These are phyloP conservation scores for Phoebastria nigripes DNA, from an alignment of 2,797 vertebrate species.

Conservation along the genomic window DNA sequence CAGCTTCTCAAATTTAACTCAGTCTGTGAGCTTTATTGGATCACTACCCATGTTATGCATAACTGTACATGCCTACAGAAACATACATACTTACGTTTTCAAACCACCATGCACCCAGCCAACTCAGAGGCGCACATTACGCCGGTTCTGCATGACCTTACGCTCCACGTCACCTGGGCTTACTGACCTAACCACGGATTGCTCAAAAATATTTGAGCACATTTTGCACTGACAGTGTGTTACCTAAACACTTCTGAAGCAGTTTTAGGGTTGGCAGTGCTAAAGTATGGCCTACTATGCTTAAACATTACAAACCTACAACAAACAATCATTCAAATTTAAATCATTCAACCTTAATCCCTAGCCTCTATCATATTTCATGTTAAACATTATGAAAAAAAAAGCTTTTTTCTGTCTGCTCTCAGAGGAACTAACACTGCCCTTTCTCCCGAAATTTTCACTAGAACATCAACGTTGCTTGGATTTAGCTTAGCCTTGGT, in stretches of 20 bases:
- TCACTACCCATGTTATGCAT: too few relatives aligned
- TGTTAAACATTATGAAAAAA: neutral
- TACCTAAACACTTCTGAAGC: neutral
- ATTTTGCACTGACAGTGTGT: neutral
- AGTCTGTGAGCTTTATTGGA: neutral
- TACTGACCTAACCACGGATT: rapidly evolving
- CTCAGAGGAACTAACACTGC: neutral
- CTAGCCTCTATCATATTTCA: neutral
- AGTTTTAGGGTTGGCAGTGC: neutral
- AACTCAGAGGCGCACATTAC: neutral
- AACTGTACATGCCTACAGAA: neutral
- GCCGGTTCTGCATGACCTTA: rapidly evolving
- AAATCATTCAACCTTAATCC: neutral
- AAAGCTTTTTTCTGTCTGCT: neutral
- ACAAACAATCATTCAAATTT: neutral
- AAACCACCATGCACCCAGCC: neutral
- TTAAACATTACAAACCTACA: neutral
- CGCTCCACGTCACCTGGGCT: neutral
- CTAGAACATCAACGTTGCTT: neutral
- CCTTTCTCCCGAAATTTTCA: neutral
- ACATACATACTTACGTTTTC: neutral
- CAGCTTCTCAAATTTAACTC: neutral
- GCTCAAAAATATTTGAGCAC: neutral
- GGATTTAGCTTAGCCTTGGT: neutral
- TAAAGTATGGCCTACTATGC: neutral